A percentile compares a stretch with the other conserved stretches of the same genome.
phyloP scores from a whole-genome alignment of 2,113 vertebrate species.

The Toxostoma redivivum region DNA sequence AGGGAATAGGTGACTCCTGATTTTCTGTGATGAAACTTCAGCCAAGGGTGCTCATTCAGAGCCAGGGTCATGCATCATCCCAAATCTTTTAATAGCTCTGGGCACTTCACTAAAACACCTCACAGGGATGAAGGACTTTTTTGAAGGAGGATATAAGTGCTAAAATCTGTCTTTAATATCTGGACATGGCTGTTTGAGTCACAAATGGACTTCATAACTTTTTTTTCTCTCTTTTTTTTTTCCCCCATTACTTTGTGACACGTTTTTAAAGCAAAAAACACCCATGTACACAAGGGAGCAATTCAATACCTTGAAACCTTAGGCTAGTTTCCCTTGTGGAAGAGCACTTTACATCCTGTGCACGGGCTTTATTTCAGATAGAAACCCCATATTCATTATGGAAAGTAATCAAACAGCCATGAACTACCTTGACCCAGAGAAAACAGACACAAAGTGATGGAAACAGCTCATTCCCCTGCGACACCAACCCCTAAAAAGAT shows the following conservation, averaged over 20 bases:
- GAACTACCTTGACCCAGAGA: neutral
- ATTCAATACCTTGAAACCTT: neutral
- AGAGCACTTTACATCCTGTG: neutral
- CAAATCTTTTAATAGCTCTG: neutral
- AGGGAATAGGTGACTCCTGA: neutral
- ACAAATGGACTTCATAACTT: neutral
- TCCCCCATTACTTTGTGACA: neutral
- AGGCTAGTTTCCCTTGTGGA: neutral
- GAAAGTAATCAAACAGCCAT: neutral
- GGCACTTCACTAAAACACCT: neutral
- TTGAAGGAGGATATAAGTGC: neutral
- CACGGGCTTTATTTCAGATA: neutral
- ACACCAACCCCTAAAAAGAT: neutral
- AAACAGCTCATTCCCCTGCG: neutral
- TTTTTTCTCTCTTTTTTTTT: neutral
- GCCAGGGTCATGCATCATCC: neutral
- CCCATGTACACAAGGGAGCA: neutral
- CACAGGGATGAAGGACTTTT: neutral
- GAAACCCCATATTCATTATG: neutral
- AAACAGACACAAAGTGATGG: neutral
- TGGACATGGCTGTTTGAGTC: neutral
- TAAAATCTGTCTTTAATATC: conserved; percentile 1
- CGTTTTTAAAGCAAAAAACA: neutral
- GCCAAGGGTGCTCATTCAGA: neutral
- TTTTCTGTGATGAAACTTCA: conserved; percentile 14